Evolutionary conservation across 2,888 invertebrate species (phyloP), one percentile per base, ranked within the genome.

Genomic region (Loripinus fragilis): DNA sequence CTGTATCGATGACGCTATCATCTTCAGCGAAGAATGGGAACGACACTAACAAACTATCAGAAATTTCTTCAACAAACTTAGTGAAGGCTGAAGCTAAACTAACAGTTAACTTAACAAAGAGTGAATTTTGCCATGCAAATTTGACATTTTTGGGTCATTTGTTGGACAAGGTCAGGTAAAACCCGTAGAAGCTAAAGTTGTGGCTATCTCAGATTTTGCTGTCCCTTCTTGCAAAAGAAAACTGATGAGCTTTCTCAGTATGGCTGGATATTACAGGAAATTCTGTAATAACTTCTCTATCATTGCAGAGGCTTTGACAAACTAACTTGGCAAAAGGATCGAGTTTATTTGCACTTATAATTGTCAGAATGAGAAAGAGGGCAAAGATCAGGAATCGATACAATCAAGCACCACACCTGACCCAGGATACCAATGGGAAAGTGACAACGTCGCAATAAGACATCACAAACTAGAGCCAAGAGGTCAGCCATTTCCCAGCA

Each of bases 131-230:
- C 25, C 66, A 71, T 74, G 42, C 71, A 50, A 33, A 10, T 48
- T 76, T 84, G 17, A 83, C 72, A 35, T 84, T 76, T 50, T 65
- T 83, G n/a, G 85, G 87, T 33, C 83, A 87, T 76, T 72, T n/a
- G 80, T 85, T 33, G 84, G 81, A 25, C 74, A 74, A n/a, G 85
- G 82, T 55, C 74, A 85, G 52, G 80, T 83, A 0, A 74, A 70
- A 74, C 77, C 79, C 3, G 30, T 76, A n/a, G 71, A 85, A 55
- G 80, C 83, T 0, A 74, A 70, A 74, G 75, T 78, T 8, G 30
- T 75, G 41, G 68, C 71, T 42, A 82, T 76, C 15, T 66, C 48
- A 38, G 68, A 82, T 20, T 81, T 78, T 70, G 76, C 82, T 23
- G 23, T 48, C 2, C 81, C 80, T 52, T 66, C 66, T 20, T 60